Conservation (phyloP, 2,888 invertebrate species). For the Beris chalybata region DNA sequence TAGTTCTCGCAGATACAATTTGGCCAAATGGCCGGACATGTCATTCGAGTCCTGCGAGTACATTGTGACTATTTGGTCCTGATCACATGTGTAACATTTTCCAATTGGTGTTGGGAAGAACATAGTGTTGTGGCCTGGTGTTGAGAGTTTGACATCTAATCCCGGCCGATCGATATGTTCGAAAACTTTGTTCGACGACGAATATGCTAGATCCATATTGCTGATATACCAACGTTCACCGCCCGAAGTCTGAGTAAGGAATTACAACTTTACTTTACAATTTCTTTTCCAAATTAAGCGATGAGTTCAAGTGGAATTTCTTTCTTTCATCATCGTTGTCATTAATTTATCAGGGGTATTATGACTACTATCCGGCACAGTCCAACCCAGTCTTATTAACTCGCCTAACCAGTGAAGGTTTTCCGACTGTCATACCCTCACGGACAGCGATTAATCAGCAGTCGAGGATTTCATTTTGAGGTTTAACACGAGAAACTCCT, state of each 20-base stretch:
- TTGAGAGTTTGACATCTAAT: slow-evolving; percentile 60
- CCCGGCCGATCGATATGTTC: slow-evolving; percentile 65
- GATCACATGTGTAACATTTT: slow-evolving; percentile 76
- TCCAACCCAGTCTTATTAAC: no score
- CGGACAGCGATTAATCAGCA: no score
- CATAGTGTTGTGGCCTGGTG: slow-evolving; percentile 63
- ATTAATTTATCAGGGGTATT: no score
- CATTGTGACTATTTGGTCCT: slow-evolving; percentile 69
- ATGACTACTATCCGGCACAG: no score
- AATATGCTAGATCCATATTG: slow-evolving; percentile 74
- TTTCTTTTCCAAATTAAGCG: no score
- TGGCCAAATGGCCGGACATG: slow-evolving; percentile 61
- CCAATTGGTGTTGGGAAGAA: slow-evolving; percentile 86
- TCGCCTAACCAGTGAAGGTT: no score
- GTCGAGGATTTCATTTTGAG: no score
- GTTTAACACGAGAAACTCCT: no score
- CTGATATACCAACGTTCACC: slow-evolving; percentile 88
- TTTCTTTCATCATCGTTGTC: no score
- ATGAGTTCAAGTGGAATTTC: no score
- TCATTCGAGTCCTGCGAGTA: slow-evolving; percentile 58
- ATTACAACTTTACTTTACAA: neutral
- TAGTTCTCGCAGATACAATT: slow-evolving; percentile 68
- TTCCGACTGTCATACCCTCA: no score
- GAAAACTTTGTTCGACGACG: slow-evolving; percentile 64
- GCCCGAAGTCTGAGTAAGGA: slow-evolving; percentile 70